Evolutionary conservation across 2,797 vertebrate species (phyloP).

Genomic region (Sylvilagus floridanus): DNA sequence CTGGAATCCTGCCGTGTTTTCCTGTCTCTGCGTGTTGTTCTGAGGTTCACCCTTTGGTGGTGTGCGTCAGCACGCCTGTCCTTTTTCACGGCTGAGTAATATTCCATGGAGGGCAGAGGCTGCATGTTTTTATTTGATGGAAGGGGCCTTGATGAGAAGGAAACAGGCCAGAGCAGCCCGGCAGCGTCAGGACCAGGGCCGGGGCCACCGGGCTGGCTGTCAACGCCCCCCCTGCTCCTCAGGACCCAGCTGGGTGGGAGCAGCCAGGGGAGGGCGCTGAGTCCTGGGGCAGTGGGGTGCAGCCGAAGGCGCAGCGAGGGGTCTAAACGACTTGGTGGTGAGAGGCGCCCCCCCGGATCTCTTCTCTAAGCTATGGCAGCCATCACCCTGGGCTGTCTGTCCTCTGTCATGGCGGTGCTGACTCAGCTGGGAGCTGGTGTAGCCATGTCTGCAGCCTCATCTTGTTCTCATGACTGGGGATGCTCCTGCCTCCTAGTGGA

Average conservation of each 20-base stretch:
- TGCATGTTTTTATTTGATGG: background rate
- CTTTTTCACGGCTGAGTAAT: background rate
- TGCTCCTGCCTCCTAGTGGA: background rate
- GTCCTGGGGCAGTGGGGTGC: background rate
- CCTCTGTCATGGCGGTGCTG: too few species aligned
- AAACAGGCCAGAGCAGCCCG: rapidly evolving
- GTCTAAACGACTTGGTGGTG: too few species aligned
- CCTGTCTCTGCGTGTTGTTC: rapidly evolving
- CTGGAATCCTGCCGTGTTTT: rapidly evolving
- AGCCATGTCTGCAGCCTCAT: too few species aligned
- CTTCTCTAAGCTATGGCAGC: too few species aligned
- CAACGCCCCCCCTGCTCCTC: background rate
- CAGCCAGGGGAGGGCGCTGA: background rate
- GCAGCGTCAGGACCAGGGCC: background rate
- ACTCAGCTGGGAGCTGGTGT: too few species aligned
- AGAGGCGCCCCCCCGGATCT: too few species aligned
- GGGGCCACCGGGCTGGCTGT: rapidly evolving
- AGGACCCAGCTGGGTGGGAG: background rate
- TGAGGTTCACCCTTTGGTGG: rapidly evolving
- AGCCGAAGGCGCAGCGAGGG: background rate
- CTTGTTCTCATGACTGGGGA: background rate
- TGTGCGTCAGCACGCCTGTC: rapidly evolving
- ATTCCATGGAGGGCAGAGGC: rapidly evolving
- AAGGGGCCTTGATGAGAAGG: background rate
- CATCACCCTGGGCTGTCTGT: too few species aligned